Percentiles rank a stretch among this genome's conserved stretches.
Evolutionary conservation across 2,797 vertebrate species (phyloP).

Genomic region (Hyperoplus immaculatus): DNA sequence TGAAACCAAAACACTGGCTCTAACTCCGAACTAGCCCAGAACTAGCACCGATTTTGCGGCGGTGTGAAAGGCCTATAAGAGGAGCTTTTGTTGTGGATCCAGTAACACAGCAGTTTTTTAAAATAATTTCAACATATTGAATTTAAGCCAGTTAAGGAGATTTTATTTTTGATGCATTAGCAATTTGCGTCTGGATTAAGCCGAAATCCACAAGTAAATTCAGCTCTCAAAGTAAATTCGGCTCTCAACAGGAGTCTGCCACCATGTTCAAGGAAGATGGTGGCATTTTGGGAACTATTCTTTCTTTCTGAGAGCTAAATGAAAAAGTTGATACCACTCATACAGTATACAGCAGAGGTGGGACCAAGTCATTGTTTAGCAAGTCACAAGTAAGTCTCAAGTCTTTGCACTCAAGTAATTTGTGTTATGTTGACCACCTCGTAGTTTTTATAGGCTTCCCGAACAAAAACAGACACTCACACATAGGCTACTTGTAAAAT

Average conservation of each 20-base stretch:
- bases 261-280: neutral
- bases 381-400: no score
- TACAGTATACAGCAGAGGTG: no score
- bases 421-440: no score
- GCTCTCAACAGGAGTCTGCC: neutral
- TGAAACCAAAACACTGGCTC: no score
- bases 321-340: neutral
- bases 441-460: no score
- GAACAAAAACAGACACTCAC: no score
- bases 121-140: constrained; percentile 70
- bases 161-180: constrained; percentile 72
- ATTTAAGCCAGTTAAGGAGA: constrained; percentile 71
- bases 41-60: no score
- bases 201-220: neutral
- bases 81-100: constrained; percentile 55
- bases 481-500: no score
- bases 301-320: neutral
- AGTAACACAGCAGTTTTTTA: constrained; percentile 49
- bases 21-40: no score
- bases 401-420: no score
- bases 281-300: neutral
- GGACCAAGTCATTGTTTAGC: no score
- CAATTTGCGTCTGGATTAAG: constrained; percentile 38
- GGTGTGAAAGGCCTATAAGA: no score
- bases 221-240: neutral